phyloP scores from a whole-genome alignment of 2,797 vertebrate genomes.

The Hemibagrus guttatus region DNA sequence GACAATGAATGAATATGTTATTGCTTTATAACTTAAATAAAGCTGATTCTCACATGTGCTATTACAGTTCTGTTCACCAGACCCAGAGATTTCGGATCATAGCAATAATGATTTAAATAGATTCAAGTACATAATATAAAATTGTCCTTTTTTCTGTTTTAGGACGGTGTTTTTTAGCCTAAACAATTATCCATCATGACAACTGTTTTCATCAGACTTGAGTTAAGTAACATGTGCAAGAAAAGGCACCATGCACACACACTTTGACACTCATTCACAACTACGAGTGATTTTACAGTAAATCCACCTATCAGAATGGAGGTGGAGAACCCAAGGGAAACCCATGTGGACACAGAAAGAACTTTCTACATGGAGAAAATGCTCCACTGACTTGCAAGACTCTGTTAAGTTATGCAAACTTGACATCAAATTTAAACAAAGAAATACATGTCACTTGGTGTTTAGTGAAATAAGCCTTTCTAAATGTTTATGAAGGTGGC shows the following conservation, averaged over 20 bases:
- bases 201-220: background rate
- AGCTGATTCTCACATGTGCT: background rate
- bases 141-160: background rate
- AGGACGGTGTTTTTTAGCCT: background rate
- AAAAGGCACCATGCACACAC: background rate
- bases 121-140: background rate
- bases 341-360: background rate
- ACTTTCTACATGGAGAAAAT: background rate
- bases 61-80: background rate
- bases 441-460: background rate
- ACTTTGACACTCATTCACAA: background rate
- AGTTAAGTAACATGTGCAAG: background rate
- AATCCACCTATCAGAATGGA: background rate
- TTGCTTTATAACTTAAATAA: background rate
- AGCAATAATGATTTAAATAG: background rate
- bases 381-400: background rate
- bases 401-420: background rate
- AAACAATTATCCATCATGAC: background rate
- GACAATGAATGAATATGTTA: no score
- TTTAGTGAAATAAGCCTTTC: background rate
- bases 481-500: conserved; percentile 9
- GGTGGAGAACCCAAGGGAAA: background rate
- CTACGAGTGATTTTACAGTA: background rate
- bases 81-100: background rate
- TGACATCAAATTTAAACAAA: background rate